Conservation (phyloP, 2,888 invertebrate genomes). For the Torymus texanus region DNA sequence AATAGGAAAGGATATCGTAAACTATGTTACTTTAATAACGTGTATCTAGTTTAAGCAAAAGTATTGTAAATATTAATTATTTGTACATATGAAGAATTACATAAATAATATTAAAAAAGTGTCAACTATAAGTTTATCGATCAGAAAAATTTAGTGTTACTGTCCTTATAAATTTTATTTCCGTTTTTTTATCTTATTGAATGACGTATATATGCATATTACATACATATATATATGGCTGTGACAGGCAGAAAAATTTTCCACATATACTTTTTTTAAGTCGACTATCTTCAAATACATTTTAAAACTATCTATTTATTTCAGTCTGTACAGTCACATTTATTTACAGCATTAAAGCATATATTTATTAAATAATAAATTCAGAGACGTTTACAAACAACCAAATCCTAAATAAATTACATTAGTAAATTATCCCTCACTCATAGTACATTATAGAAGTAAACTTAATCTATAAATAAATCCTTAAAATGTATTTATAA, state of each 20-base stretch:
- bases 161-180: constrained; percentile 57
- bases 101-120: constrained; percentile 58
- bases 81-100: constrained; percentile 59
- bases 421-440: constrained; percentile 44
- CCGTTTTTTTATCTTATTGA: constrained; percentile 46
- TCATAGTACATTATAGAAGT: constrained; percentile 50
- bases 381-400: constrained; percentile 48
- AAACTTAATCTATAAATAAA: constrained; percentile 53
- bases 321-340: constrained; percentile 42
- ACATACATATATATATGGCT: constrained; percentile 41
- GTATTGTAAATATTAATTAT: constrained; percentile 58
- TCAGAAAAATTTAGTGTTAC: constrained; percentile 54
- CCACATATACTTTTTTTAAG: constrained; percentile 8
- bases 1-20: constrained; percentile 53
- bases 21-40: constrained; percentile 58
- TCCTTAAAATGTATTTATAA: constrained; percentile 40
- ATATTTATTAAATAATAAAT: constrained; percentile 33
- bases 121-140: constrained; percentile 55
- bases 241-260: constrained; percentile 41
- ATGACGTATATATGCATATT: constrained; percentile 28
- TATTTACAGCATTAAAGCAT: constrained; percentile 36
- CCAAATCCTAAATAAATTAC: constrained; percentile 47
- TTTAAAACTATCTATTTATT: constrained; percentile 38
- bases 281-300: constrained; percentile 27
- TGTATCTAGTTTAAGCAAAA: constrained; percentile 58